Evolutionary conservation across 2,113 vertebrate genomes (phyloP).

Genomic region (Rhinopomastus cyanomelas): DNA sequence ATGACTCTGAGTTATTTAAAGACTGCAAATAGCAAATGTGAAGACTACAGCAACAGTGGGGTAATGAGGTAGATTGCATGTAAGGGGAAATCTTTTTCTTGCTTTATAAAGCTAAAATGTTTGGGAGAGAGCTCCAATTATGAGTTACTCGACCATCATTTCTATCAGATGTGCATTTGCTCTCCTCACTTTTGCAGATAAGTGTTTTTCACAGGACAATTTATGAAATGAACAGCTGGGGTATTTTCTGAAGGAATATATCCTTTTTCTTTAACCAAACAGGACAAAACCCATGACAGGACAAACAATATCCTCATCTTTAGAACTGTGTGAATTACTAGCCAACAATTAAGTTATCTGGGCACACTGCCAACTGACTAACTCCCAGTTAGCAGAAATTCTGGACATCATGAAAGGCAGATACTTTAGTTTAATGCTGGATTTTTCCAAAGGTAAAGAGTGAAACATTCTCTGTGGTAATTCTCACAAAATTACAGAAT

Average conservation of each 20-base stretch:
- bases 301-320: neutral
- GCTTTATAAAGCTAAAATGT: too few species aligned
- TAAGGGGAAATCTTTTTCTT: too few species aligned
- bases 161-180: neutral
- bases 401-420: neutral
- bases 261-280: neutral
- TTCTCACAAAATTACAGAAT: too few species aligned
- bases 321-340: neutral
- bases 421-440: neutral
- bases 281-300: neutral
- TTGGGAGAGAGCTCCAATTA: too few species aligned
- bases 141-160: neutral
- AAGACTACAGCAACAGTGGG: too few species aligned
- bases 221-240: neutral
- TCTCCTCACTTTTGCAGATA: neutral
- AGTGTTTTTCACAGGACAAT: neutral
- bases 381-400: neutral
- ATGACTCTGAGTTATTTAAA: too few species aligned
- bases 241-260: neutral
- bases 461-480: neutral
- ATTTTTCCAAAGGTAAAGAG: neutral
- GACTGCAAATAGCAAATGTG: too few species aligned
- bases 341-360: neutral
- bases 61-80: too few species aligned
- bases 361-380: neutral